These are phyloP conservation scores for Numida meleagris DNA, from an alignment of 2,113 vertebrate genomes.

Conservation along the genomic window DNA sequence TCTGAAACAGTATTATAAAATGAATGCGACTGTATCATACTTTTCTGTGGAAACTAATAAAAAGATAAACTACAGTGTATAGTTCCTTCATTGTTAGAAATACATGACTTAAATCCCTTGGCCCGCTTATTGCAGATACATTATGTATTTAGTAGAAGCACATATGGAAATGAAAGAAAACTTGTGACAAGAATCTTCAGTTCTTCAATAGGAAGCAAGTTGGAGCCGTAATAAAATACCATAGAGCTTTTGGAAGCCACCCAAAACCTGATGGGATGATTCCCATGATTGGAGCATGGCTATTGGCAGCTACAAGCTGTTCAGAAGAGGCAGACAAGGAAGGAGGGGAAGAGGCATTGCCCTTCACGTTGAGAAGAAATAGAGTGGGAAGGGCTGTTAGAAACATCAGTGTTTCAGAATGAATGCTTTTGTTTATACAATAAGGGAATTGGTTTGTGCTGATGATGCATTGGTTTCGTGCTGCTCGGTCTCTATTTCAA, in stretches of 20 bases:
- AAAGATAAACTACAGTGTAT: not conserved
- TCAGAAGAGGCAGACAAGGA: too few relatives aligned
- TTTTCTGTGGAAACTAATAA: not conserved
- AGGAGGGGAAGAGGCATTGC: too few relatives aligned
- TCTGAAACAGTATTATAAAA: not conserved
- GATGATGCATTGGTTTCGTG: not conserved
- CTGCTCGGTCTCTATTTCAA: not conserved
- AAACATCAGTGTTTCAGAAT: not conserved
- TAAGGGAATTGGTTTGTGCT: not conserved
- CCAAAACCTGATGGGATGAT: too few relatives aligned
- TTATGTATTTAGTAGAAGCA: not conserved
- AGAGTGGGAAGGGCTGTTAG: too few relatives aligned
- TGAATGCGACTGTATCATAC: not conserved
- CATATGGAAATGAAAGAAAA: not conserved
- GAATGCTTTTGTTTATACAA: not conserved
- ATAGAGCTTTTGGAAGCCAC: not conserved
- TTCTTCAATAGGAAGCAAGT: not conserved
- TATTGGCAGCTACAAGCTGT: too few relatives aligned
- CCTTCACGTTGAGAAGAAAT: too few relatives aligned
- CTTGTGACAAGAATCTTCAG: not conserved
- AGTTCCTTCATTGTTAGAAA: not conserved
- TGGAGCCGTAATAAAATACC: not conserved
- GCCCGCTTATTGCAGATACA: rapidly evolving
- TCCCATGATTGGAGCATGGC: too few relatives aligned
- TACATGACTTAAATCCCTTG: not conserved